Conservation (phyloP, 2,113 vertebrate genomes). For the Carettochelys insculpta region DNA sequence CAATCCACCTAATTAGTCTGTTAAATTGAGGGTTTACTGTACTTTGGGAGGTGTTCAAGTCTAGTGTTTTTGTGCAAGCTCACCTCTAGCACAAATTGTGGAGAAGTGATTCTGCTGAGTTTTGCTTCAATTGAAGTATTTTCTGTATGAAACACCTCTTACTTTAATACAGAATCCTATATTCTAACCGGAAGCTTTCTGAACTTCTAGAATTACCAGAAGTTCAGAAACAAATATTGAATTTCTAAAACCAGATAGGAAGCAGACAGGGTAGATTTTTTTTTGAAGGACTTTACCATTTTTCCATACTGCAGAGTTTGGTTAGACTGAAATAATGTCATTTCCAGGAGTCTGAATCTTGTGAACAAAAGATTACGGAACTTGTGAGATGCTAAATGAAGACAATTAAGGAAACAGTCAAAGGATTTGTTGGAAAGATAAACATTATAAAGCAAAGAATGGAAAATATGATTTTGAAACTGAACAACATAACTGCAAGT, state of each 20-base stretch:
- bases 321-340: not conserved
- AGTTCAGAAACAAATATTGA: fast-evolving
- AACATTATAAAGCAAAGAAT: not conserved
- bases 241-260: not conserved
- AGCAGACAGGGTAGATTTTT: not conserved
- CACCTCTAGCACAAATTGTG: not conserved
- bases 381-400: not conserved
- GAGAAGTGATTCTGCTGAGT: not conserved
- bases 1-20: too few species aligned
- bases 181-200: too few species aligned
- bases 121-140: not conserved
- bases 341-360: not conserved
- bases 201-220: not conserved
- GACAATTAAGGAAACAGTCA: not conserved
- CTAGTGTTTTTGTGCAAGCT: not conserved
- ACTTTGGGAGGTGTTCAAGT: not conserved
- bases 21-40: too few species aligned
- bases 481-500: not conserved
- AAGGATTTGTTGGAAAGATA: not conserved
- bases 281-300: not conserved
- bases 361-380: not conserved
- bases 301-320: not conserved
- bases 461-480: not conserved
- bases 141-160: not conserved
- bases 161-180: not conserved